A percentile compares a stretch with the other conserved stretches of the same genome.
These are phyloP conservation scores for Bagarius yarrelli DNA, from an alignment of 2,113 vertebrate genomes.

Conservation along the genomic window DNA sequence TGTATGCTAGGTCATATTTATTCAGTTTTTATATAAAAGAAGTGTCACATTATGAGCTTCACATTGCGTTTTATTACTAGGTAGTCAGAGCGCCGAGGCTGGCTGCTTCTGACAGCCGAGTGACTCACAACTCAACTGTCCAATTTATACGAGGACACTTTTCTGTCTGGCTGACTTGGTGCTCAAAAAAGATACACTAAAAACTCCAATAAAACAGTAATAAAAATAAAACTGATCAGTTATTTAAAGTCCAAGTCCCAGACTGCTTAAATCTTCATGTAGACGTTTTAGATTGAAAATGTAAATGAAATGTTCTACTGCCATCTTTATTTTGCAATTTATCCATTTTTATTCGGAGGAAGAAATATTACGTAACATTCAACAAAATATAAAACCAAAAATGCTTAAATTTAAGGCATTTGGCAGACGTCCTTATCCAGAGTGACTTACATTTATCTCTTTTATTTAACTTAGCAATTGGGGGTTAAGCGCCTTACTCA, in stretches of 20 bases:
- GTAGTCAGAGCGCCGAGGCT: slow-evolving; percentile 45
- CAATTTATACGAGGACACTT: slow-evolving; percentile 29
- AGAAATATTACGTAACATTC: background rate
- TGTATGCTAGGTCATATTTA: slow-evolving; percentile 47
- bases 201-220: background rate
- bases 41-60: slow-evolving; percentile 45
- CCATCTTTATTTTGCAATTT: background rate
- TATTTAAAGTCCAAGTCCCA: background rate
- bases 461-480: too few relatives aligned
- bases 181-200: background rate
- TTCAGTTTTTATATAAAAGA: slow-evolving; percentile 48
- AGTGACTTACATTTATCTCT: too few relatives aligned
- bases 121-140: slow-evolving; percentile 27
- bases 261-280: background rate
- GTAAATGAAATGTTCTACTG: too few relatives aligned
- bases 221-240: background rate
- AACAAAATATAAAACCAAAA: background rate
- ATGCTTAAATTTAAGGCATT: too few relatives aligned
- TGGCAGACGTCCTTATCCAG: too few relatives aligned
- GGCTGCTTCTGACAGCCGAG: slow-evolving; percentile 22
- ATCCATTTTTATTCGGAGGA: background rate
- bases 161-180: background rate
- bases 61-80: slow-evolving; percentile 49
- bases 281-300: background rate
- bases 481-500: too few relatives aligned